Conservation (phyloP, 1,140 invertebrate species). For the Heliconius congener region DNA sequence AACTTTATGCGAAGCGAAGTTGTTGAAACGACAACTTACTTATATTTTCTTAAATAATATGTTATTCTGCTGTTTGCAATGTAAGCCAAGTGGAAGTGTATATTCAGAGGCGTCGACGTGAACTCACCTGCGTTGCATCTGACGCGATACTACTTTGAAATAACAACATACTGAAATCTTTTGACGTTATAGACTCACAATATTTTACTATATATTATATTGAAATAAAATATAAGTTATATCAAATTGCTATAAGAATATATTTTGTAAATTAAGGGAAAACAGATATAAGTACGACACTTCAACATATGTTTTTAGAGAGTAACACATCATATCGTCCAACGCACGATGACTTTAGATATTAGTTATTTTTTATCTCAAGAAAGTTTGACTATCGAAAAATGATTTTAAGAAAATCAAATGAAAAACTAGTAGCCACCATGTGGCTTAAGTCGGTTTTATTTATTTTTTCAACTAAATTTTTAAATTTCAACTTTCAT, state of each 20-base stretch:
- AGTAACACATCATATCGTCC: too few relatives aligned
- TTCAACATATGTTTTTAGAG: too few relatives aligned
- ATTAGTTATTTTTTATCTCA: too few relatives aligned
- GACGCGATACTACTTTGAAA: constrained; percentile 12
- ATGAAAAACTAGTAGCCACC: background rate
- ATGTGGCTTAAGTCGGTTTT: too few relatives aligned
- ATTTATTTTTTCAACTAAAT: too few relatives aligned
- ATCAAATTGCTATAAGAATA: too few relatives aligned
- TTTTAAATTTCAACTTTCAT: too few relatives aligned
- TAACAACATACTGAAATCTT: constrained; percentile 6
- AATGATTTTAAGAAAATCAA: background rate
- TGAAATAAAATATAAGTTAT: too few relatives aligned
- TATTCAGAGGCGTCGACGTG: constrained; percentile 10
- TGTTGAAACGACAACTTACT: constrained; percentile 1
- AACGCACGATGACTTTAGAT: too few relatives aligned
- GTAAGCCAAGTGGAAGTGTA: constrained; percentile 13
- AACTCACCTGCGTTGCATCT: constrained; percentile 14
- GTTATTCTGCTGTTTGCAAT: constrained; percentile 12
- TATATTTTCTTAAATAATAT: constrained; percentile 16
- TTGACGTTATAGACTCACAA: background rate
- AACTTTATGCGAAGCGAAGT: background rate
- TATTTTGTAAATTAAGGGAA: too few relatives aligned
- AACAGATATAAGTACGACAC: too few relatives aligned
- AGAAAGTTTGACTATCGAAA: too few relatives aligned
- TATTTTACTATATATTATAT: background rate